phyloP scores from a whole-genome alignment of 2,888 invertebrate genomes.

The Noctua janthe region DNA sequence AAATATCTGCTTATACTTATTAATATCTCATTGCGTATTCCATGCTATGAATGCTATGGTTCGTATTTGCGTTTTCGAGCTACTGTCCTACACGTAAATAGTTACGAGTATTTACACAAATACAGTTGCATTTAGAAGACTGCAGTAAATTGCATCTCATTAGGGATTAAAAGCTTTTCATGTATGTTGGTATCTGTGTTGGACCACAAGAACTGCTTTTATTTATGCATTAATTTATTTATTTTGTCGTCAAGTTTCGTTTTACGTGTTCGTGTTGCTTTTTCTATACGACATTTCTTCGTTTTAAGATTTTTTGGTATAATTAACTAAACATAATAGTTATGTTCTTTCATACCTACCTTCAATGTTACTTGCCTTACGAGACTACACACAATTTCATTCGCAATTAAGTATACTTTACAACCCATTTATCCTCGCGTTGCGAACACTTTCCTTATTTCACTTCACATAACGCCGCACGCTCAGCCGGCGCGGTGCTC shows the following conservation, averaged over 20 bases:
- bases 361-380: background rate
- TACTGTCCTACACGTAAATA: background rate
- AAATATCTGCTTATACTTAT: conserved; percentile 25
- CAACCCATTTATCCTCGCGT: conserved; percentile 7
- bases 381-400: background rate
- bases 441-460: conserved; percentile 25
- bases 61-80: conserved; percentile 1
- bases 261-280: background rate
- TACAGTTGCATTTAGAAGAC: conserved; percentile 7
- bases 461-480: conserved; percentile 8
- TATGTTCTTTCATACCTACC: background rate
- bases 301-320: background rate
- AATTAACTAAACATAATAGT: background rate
- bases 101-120: conserved; percentile 22
- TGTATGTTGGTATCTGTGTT: background rate
- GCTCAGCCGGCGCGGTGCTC: conserved; percentile 3
- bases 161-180: conserved; percentile 36
- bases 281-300: background rate
- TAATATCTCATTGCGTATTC: conserved; percentile 26
- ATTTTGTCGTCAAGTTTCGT: background rate
- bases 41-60: background rate
- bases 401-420: conserved; percentile 28
- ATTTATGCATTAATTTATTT: conserved; percentile 8
- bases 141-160: conserved; percentile 24
- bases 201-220: background rate